Base-by-base conservation (phyloP, 1,140 invertebrate species). In the Drosophila sp. region DNA sequence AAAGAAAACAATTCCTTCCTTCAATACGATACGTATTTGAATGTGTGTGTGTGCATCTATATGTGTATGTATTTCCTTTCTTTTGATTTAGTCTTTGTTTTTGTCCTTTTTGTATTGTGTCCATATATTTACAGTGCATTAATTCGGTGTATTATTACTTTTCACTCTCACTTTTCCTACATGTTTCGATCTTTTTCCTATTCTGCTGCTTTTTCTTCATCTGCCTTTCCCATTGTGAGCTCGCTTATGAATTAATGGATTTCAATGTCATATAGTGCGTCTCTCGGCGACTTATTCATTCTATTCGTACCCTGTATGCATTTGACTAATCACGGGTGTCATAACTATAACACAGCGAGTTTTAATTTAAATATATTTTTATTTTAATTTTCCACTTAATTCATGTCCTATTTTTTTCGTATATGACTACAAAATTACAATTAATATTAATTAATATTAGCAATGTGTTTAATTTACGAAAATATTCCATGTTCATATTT, bases 61-160 rank as follows among this genome's bases (percentile, higher is more conserved):
- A 7, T 21, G 2, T 48, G 59, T 14, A 11, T 40, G 32, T 32
- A 8, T 64, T 67, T 75, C 36, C 46, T 61, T 75, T 62, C 32
- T 62, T 80, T 72, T 48, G 65, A 46, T 64, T 48, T 51, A 48
- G 41, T 65, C 40, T 84, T 84, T 84, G 81, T 84, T 83, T 77
- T 83, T 77, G 72, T 77, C 64, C 67, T 76, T 63, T 69, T 67
- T 13, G 36, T 63, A 76, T 77, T 76, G 66, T 73, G 61, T 64
- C 51, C 51, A 62, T 63, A 53, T 79, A 83, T 77, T 80, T 84
- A 73, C 50, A 80, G 59, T 84, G 66, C 66, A 83, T 83, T 83
- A 79, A 83, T 83, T 83, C 80, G 80, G 69, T 77, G 80, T 84
- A 84, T 80, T 84, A 84, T 84, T 84, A 69, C 64, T 67, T 69